phyloP scores from a whole-genome alignment of 1,140 invertebrate genomes.

The Meloidogyne chitwoodi region DNA sequence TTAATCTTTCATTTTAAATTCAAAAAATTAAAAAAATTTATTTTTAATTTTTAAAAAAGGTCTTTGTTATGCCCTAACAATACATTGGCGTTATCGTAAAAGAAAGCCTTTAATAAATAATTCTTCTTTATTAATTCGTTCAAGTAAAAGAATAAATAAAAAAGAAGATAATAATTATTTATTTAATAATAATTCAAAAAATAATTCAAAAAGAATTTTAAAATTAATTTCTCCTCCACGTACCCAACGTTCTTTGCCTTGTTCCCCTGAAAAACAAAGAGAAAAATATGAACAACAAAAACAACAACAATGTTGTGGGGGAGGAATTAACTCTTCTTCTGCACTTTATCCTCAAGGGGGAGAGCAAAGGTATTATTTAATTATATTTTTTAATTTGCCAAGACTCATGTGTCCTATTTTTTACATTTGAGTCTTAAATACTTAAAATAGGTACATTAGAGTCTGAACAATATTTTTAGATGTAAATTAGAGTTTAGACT shows the following conservation, averaged over 20 bases:
- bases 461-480: too few relatives aligned
- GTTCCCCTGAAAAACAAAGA: not conserved
- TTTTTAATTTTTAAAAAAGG: conserved; percentile 6
- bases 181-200: not conserved
- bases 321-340: not conserved
- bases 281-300: conserved; percentile 1
- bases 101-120: not conserved
- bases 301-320: not conserved
- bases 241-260: conserved; percentile 4
- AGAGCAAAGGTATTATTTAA: not conserved
- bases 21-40: not conserved
- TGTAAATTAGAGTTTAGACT: not conserved
- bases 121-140: not conserved
- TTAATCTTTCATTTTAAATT: too few relatives aligned
- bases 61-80: conserved; percentile 15
- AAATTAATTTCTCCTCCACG: conserved; percentile 10
- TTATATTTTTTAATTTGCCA: too few relatives aligned
- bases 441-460: too few relatives aligned
- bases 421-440: not conserved
- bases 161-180: not conserved
- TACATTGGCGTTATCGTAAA: conserved; percentile 18
- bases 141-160: not conserved
- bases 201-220: not conserved
- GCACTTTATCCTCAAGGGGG: not conserved
- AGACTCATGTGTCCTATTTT: not conserved